Percentiles rank a stretch among this genome's conserved stretches.
phyloP scores from a whole-genome alignment of 2,797 vertebrate species.

The Eupleurogrammus muticus region DNA sequence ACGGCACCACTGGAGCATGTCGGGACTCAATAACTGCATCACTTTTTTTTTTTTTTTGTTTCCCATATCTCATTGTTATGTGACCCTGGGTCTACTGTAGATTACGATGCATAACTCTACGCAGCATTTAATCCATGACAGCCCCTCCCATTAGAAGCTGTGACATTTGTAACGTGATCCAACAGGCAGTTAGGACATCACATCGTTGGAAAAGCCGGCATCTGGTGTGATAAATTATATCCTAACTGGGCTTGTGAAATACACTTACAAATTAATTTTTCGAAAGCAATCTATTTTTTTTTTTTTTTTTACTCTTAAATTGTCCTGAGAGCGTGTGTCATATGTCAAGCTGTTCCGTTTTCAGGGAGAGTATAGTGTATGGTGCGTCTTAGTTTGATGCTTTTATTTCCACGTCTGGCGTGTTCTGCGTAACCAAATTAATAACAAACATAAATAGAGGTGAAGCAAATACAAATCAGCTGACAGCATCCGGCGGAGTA shows the following conservation, averaged over 20 bases:
- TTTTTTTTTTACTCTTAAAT: conserved; percentile 42
- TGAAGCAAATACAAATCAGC: background rate
- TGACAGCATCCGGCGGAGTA: conserved; percentile 4
- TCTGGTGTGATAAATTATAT: conserved; percentile 48
- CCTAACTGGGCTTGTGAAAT: conserved; percentile 36
- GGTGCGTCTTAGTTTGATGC: conserved; percentile 26
- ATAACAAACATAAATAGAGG: conserved; percentile 7
- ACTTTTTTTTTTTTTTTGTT: conserved; percentile 24
- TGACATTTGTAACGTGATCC: conserved; percentile 35
- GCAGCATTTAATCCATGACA: conserved; percentile 6
- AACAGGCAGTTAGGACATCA: conserved; percentile 13
- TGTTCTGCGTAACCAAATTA: conserved; percentile 21
- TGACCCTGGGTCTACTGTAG: conserved; percentile 19
- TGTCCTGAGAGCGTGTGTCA: conserved; percentile 1
- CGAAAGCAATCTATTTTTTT: conserved; percentile 44
- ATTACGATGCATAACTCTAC: too few relatives aligned
- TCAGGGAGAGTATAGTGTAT: conserved; percentile 13
- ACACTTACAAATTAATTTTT: conserved; percentile 47
- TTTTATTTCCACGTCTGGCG: conserved; percentile 38
- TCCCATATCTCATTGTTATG: conserved; percentile 20
- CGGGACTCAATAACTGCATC: conserved; percentile 18
- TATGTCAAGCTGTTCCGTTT: conserved; percentile 40
- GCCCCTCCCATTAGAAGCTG: conserved; percentile 25
- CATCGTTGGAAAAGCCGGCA: conserved; percentile 37
- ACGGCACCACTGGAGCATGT: conserved; percentile 20